These are phyloP conservation scores for Chroicocephalus ridibundus DNA, from an alignment of 2,113 vertebrate species.

Conservation along the genomic window DNA sequence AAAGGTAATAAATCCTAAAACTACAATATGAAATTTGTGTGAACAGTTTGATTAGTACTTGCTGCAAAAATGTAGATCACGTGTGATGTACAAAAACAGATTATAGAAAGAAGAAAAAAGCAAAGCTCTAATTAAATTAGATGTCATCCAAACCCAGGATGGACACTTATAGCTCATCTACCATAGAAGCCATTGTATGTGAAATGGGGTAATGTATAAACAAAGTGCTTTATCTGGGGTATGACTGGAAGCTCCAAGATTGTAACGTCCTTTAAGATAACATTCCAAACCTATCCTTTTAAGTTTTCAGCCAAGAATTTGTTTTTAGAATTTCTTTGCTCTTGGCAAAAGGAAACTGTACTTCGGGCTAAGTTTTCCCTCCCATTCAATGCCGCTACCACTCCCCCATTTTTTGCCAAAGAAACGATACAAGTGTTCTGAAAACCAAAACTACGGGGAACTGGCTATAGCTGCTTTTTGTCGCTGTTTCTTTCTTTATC, in stretches of 20 bases:
- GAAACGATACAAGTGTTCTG: not conserved
- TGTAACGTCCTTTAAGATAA: conserved; percentile 77
- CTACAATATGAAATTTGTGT: not conserved
- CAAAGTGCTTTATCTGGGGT: conserved; percentile 74
- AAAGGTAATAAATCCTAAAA: not conserved
- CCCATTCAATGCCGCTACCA: not conserved
- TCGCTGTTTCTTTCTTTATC: not conserved
- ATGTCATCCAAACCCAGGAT: not conserved
- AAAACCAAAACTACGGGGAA: not conserved
- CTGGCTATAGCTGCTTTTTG: not conserved
- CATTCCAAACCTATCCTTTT: conserved; percentile 82
- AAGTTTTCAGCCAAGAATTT: conserved; percentile 80
- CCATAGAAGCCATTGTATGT: conserved; percentile 46
- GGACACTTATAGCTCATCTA: conserved; percentile 4
- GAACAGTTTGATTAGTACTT: not conserved
- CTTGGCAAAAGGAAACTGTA: conserved; percentile 65
- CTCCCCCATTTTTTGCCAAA: conserved; percentile 39
- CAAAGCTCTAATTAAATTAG: conserved; percentile 27
- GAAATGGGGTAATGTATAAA: conserved; percentile 70
- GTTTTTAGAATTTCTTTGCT: conserved; percentile 76
- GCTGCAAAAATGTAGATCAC: not conserved
- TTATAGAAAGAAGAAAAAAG: not conserved
- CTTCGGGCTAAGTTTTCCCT: conserved; percentile 11
- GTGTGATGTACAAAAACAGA: not conserved
- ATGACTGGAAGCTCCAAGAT: conserved; percentile 73